These are phyloP conservation scores for Heloderma charlesbogerti DNA, from an alignment of 2,113 vertebrate species.

Conservation along the genomic window DNA sequence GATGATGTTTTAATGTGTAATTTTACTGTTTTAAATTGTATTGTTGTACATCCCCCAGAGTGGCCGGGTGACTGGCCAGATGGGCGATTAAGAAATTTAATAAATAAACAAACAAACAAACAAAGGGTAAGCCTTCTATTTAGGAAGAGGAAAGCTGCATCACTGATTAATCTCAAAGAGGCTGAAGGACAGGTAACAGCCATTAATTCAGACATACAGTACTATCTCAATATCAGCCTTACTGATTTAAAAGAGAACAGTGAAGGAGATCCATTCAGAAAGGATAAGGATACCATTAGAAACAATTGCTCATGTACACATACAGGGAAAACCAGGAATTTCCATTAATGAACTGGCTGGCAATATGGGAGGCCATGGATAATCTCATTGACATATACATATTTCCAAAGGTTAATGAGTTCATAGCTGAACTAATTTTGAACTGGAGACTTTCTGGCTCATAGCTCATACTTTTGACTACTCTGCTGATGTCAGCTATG, in stretches of 20 bases:
- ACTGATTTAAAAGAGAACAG: neutral
- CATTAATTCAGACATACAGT: neutral
- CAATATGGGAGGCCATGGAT: neutral
- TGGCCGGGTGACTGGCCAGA: too few species aligned
- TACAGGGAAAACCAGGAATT: neutral
- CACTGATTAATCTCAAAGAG: neutral
- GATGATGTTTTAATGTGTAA: too few species aligned
- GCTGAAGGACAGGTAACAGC: neutral
- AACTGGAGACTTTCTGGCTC: neutral
- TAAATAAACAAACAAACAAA: too few species aligned
- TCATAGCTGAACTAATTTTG: neutral
- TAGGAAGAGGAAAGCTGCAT: slow-evolving; percentile 15
- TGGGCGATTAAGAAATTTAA: too few species aligned
- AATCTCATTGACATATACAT: neutral
- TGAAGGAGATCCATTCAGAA: neutral
- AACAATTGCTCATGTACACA: neutral
- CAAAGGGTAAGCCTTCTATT: neutral
- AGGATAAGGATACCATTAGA: slow-evolving; percentile 1
- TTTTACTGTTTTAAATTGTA: too few species aligned
- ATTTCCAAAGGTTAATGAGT: neutral
- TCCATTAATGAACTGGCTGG: neutral
- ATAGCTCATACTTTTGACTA: neutral
- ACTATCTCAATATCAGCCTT: neutral
- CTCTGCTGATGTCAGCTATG: neutral
- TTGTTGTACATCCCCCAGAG: too few species aligned